Conservation (phyloP, 2,797 vertebrate species). For the Rhadinocentrus ornatus region DNA sequence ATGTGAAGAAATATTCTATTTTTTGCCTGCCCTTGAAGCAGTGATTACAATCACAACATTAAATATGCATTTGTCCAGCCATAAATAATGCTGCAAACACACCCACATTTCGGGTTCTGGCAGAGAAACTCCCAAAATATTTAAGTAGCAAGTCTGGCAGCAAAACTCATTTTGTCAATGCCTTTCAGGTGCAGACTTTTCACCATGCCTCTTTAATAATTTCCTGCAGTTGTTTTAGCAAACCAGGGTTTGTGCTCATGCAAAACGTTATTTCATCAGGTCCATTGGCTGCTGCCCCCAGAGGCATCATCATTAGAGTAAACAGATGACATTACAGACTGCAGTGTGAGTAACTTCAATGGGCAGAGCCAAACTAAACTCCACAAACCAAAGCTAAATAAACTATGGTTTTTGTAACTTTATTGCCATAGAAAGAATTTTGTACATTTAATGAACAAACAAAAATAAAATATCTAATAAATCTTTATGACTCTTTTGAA, state of each 20-base stretch:
- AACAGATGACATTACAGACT: not conserved
- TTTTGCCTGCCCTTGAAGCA: not conserved
- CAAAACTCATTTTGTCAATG: not conserved
- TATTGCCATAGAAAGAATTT: slow-evolving; percentile 76
- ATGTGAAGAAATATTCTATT: not conserved
- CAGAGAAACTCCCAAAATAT: not conserved
- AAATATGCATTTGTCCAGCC: not conserved
- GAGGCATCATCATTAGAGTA: not conserved
- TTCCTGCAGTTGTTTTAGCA: not conserved
- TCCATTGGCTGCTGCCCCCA: not conserved
- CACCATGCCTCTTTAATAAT: no score
- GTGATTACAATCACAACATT: not conserved
- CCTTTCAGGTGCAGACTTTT: no score
- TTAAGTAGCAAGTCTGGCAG: not conserved
- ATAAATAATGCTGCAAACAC: not conserved
- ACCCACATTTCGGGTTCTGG: not conserved
- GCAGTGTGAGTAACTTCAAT: not conserved
- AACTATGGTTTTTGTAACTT: slow-evolving; percentile 53
- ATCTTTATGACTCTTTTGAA: slow-evolving; percentile 46
- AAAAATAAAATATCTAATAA: slow-evolving; percentile 67
- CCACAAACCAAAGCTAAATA: slow-evolving; percentile 4
- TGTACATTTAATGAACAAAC: slow-evolving; percentile 64
- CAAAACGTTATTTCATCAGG: not conserved
- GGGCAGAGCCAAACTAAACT: not conserved
- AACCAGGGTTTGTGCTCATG: not conserved